Percentiles rank a stretch among this genome's conserved stretches.
Evolutionary conservation across 2,113 vertebrate species (phyloP).

Genomic region (Stictonetta naevosa): DNA sequence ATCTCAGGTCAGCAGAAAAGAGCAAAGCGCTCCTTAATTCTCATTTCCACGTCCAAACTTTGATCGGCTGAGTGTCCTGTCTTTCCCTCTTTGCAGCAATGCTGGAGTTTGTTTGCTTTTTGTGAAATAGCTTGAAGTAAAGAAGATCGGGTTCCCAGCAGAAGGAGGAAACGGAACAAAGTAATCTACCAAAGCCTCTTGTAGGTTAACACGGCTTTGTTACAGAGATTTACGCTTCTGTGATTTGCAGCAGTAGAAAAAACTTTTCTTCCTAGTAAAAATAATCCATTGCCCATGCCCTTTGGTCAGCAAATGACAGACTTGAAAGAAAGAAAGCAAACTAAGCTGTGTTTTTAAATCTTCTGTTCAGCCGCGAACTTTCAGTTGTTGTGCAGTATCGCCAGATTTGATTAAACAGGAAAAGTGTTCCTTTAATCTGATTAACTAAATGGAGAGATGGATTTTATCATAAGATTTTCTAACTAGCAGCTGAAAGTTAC

Average conservation of each 20-base stretch:
- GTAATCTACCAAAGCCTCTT: background rate
- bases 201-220: background rate
- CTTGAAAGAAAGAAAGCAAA: conserved; percentile 42
- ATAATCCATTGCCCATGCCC: conserved; percentile 51
- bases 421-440: conserved; percentile 16
- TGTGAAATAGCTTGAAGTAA: conserved; percentile 25
- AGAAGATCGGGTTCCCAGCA: background rate
- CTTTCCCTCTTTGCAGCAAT: background rate
- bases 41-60: background rate
- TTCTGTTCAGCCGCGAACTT: conserved; percentile 10
- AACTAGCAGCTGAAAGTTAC: background rate
- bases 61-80: background rate
- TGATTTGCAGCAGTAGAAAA: conserved; percentile 18
- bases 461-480: background rate
- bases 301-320: conserved; percentile 52
- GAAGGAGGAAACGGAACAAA: conserved; percentile 17
- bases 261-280: conserved; percentile 26
- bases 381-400: background rate
- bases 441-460: conserved; percentile 1
- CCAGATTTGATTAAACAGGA: conserved; percentile 43
- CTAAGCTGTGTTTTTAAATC: conserved; percentile 54
- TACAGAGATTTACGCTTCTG: background rate
- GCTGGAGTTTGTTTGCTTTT: background rate
- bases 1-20: background rate
- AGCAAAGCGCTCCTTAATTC: background rate